A percentile compares a stretch with the other conserved stretches of the same genome.
Conservation (phyloP, 2,797 vertebrate species). For the Cryptoblepharus egeriae region DNA sequence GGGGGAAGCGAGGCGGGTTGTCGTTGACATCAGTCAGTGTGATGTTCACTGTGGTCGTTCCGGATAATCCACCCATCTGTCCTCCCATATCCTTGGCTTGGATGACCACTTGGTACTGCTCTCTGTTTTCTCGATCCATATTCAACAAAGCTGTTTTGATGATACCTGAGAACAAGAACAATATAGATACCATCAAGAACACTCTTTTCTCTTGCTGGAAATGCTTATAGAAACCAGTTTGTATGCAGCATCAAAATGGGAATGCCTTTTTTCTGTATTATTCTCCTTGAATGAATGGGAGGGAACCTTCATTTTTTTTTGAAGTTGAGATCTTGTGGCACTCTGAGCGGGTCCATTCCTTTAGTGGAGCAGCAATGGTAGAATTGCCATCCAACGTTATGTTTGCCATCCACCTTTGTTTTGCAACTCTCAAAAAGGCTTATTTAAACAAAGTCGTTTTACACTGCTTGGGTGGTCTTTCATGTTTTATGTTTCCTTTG, state of each 20-base stretch:
- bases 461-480: background rate
- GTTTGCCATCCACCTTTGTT: too few species aligned
- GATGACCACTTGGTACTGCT: constrained; percentile 84
- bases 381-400: too few species aligned
- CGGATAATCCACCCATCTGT: constrained; percentile 83
- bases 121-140: constrained; percentile 84
- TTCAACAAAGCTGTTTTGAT: constrained; percentile 84
- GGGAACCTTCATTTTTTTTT: background rate
- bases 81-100: constrained; percentile 86
- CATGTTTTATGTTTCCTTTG: background rate
- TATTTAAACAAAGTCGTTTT: too few species aligned
- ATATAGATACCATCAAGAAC: constrained; percentile 23
- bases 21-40: constrained; percentile 81
- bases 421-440: too few species aligned
- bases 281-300: background rate
- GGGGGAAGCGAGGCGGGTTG: constrained; percentile 82
- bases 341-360: background rate
- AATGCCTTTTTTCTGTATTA: too few species aligned
- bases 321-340: background rate
- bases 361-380: background rate
- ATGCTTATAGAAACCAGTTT: background rate
- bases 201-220: constrained; percentile 32
- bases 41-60: constrained; percentile 82
- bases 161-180: constrained; percentile 75
- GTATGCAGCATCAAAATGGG: background rate